A percentile compares a stretch with the other conserved stretches of the same genome.
These are phyloP conservation scores for Catocala sponsa DNA, from an alignment of 2,888 invertebrate genomes.

Conservation along the genomic window DNA sequence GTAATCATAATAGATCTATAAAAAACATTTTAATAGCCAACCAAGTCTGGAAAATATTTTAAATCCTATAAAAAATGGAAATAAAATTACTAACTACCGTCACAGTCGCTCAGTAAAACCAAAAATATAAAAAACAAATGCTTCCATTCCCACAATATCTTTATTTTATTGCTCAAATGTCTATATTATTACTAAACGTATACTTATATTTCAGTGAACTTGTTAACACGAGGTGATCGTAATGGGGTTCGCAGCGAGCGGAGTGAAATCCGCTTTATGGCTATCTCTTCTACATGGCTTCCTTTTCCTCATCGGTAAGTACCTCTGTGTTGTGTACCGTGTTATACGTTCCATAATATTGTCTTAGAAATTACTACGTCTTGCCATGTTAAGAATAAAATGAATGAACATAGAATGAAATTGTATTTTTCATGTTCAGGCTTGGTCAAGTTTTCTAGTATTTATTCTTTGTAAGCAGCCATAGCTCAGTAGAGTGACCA, in stretches of 20 bases:
- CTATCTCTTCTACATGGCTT: constrained; percentile 82
- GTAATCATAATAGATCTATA: too few relatives aligned
- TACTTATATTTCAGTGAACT: constrained; percentile 66
- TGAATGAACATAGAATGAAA: not conserved
- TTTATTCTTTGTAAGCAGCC: not conserved
- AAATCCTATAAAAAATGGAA: not conserved
- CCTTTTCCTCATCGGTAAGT: constrained; percentile 80
- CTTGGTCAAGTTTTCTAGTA: not conserved
- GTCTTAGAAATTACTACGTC: constrained; percentile 27
- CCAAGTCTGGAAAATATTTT: constrained; percentile 4
- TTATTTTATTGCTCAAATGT: constrained; percentile 11
- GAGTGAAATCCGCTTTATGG: constrained; percentile 73
- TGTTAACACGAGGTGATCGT: constrained; percentile 57
- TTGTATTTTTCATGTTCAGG: not conserved
- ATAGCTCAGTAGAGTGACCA: too few relatives aligned
- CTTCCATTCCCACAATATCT: not conserved
- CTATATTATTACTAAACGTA: constrained; percentile 41
- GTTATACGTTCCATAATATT: constrained; percentile 25
- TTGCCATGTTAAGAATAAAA: not conserved
- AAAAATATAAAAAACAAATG: constrained; percentile 9
- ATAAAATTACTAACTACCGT: not conserved
- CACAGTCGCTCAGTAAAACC: not conserved
- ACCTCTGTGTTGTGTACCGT: constrained; percentile 30
- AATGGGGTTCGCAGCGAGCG: constrained; percentile 70
- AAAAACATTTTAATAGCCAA: not conserved